Evolutionary conservation across 2,888 invertebrate species (phyloP).

Genomic region (Caenorhabditis sp.): DNA sequence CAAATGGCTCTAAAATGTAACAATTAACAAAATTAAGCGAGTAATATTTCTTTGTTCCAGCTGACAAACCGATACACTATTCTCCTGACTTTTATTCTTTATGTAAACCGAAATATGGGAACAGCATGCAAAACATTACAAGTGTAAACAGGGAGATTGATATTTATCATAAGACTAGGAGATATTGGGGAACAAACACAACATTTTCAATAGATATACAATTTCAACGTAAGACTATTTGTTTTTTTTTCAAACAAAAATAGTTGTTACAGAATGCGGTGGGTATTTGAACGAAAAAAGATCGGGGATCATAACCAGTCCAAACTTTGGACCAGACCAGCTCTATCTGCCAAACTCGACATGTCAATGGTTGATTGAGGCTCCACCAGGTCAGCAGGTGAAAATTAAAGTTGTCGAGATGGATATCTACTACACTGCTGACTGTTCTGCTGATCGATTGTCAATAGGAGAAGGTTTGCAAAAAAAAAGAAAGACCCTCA

Average conservation of each 20-base stretch:
- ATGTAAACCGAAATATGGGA: neutral
- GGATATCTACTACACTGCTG: neutral
- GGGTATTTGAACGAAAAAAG: conserved; percentile 46
- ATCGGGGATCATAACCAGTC: conserved; percentile 46
- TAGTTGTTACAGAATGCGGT: conserved; percentile 49
- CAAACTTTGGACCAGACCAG: conserved; percentile 24
- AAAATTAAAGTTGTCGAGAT: neutral
- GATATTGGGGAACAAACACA: no score
- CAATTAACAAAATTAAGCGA: no score
- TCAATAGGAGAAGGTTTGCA: neutral
- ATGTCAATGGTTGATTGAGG: conserved; percentile 63
- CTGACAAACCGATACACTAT: no score
- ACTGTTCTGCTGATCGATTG: neutral
- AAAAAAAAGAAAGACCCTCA: no score
- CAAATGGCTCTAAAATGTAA: no score
- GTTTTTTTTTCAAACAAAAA: no score
- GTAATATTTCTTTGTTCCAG: no score
- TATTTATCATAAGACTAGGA: conserved; percentile 11
- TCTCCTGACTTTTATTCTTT: no score
- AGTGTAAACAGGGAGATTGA: conserved; percentile 39
- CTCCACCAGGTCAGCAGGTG: conserved; percentile 57
- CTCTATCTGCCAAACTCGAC: conserved; percentile 47
- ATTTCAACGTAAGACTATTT: neutral
- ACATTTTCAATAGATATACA: no score
- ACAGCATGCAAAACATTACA: conserved; percentile 17